phyloP scores from a whole-genome alignment of 2,113 vertebrate species.

The Menura novaehollandiae region DNA sequence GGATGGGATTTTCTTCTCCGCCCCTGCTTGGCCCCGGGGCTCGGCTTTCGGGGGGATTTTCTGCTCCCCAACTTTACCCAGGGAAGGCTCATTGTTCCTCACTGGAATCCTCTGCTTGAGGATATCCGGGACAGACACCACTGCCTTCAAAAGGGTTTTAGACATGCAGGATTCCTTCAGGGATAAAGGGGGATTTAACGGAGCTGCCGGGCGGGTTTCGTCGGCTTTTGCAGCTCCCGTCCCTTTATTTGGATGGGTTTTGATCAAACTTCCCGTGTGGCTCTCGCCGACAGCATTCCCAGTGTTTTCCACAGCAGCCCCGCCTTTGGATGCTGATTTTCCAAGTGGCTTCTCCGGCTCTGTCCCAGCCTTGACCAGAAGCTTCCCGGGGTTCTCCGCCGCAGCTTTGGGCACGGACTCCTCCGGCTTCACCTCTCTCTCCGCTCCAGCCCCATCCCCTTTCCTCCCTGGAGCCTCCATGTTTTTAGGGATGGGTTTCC shows the following conservation, averaged over 20 bases:
- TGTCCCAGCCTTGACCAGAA: neutral
- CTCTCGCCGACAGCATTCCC: neutral
- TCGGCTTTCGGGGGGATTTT: slow-evolving; percentile 10
- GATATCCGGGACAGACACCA: slow-evolving; percentile 30
- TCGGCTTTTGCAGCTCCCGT: neutral
- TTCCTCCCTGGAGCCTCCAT: neutral
- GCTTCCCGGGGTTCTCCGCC: slow-evolving; percentile 3
- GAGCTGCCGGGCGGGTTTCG: neutral
- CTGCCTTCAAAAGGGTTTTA: slow-evolving; percentile 18
- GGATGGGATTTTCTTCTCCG: slow-evolving; percentile 23
- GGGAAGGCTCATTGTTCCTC: neutral
- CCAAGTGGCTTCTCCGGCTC: neutral
- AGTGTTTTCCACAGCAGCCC: neutral
- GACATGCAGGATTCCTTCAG: neutral
- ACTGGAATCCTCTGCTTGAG: slow-evolving; percentile 6
- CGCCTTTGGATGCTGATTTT: neutral
- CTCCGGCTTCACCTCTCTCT: neutral
- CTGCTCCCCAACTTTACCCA: slow-evolving; percentile 39
- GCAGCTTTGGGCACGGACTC: neutral
- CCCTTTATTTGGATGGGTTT: slow-evolving; percentile 31
- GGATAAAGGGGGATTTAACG: neutral
- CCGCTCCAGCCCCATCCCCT: neutral
- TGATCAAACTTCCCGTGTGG: neutral
- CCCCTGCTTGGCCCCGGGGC: neutral
- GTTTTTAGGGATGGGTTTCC: neutral